Percentiles rank a stretch among this genome's conserved stretches.
Conservation (phyloP, 2,888 invertebrate species). For the Endotricha flammealis region DNA sequence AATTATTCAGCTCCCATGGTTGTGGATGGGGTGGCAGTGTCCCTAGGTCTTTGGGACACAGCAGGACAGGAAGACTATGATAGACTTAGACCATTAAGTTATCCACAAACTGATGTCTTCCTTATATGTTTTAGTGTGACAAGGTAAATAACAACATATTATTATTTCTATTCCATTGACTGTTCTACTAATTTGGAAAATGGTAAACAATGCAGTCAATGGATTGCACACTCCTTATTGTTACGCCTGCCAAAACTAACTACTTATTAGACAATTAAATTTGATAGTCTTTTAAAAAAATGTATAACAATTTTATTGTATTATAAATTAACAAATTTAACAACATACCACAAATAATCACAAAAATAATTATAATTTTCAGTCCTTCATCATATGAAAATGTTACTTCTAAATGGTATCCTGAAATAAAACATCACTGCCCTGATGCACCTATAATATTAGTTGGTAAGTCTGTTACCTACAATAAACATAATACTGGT, state of each 20-base stretch:
- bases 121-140: slow-evolving; percentile 99
- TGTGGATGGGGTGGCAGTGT: slow-evolving; percentile 98
- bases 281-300: too few relatives aligned
- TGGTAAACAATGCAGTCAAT: too few relatives aligned
- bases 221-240: too few relatives aligned
- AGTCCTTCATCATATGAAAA: slow-evolving; percentile 99
- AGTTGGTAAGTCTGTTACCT: slow-evolving; percentile 95
- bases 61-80: slow-evolving; percentile 99
- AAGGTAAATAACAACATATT: slow-evolving; percentile 45
- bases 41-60: slow-evolving; percentile 98
- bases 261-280: too few relatives aligned
- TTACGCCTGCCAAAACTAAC: too few relatives aligned
- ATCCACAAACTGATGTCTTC: slow-evolving; percentile 99
- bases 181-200: too few relatives aligned
- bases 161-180: neutral
- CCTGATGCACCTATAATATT: slow-evolving; percentile 99
- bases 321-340: too few relatives aligned
- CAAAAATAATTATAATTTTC: too few relatives aligned
- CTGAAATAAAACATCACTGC: slow-evolving; percentile 99
- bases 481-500: too few relatives aligned
- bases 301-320: too few relatives aligned
- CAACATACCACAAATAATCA: too few relatives aligned
- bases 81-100: slow-evolving; percentile 95
- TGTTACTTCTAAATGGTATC: slow-evolving; percentile 99
- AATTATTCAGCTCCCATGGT: slow-evolving; percentile 99